Evolutionary conservation across 2,888 invertebrate species (phyloP).

Genomic region (Morinoia aosen): DNA sequence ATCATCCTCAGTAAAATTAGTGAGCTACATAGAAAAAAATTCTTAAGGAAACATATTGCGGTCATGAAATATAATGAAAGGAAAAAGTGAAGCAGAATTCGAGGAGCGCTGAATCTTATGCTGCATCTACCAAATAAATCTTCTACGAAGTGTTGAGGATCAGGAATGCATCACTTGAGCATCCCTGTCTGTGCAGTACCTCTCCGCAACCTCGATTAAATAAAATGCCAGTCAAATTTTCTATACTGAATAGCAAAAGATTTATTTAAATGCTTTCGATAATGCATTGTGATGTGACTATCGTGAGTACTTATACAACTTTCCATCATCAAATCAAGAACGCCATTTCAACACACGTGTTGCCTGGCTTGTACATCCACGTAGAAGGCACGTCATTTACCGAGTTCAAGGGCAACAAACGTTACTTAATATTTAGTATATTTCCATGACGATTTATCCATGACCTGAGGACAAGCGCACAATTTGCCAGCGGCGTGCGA

Average conservation of each 20-base stretch:
- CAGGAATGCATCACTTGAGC: too few species aligned
- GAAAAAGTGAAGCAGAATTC: too few species aligned
- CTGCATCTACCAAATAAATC: too few species aligned
- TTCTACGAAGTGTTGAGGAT: too few species aligned
- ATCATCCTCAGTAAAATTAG: too few species aligned
- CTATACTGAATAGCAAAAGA: neutral
- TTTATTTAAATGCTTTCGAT: neutral
- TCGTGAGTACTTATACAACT: neutral
- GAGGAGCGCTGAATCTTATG: too few species aligned
- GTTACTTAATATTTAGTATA: constrained; percentile 4
- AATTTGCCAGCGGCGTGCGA: neutral
- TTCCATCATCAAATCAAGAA: neutral
- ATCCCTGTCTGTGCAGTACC: neutral
- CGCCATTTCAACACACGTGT: neutral
- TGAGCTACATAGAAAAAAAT: too few species aligned
- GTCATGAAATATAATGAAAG: too few species aligned
- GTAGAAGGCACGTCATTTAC: neutral
- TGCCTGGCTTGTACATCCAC: neutral
- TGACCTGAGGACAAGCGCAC: constrained; percentile 1
- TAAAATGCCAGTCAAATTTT: neutral
- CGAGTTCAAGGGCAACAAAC: neutral
- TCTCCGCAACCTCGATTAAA: neutral
- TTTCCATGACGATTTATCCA: neutral
- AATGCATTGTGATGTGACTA: neutral
- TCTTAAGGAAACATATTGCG: too few species aligned